phyloP scores from a whole-genome alignment of 2,113 vertebrate species.

The Dissostichus mawsoni region DNA sequence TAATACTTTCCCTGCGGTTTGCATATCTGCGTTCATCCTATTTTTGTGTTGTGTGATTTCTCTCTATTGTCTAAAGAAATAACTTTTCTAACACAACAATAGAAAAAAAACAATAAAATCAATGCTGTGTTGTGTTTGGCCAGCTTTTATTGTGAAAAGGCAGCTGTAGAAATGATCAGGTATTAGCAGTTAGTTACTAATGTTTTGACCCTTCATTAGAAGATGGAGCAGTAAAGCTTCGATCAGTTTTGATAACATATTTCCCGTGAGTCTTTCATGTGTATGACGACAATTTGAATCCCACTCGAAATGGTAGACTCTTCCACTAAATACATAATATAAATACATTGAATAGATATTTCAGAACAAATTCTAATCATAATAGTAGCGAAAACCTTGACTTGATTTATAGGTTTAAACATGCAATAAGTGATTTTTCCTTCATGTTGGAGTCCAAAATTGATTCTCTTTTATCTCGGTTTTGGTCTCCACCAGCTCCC shows the following conservation, averaged over 20 bases:
- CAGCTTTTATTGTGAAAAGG: not conserved
- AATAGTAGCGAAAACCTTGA: not conserved
- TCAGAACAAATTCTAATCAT: too few relatives aligned
- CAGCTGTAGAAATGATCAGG: not conserved
- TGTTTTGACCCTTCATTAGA: not conserved
- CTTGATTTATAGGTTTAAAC: not conserved
- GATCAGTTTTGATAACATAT: not conserved
- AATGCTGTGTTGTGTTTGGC: not conserved
- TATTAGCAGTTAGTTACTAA: not conserved
- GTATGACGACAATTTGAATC: not conserved
- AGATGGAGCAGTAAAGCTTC: not conserved
- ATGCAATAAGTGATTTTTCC: too few relatives aligned
- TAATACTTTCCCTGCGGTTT: not conserved
- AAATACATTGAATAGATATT: too few relatives aligned
- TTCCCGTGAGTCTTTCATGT: not conserved
- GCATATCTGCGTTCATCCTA: not conserved
- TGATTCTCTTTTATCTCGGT: not conserved
- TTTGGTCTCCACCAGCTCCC: not conserved
- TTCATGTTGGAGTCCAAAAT: too few relatives aligned
- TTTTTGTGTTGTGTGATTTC: not conserved
- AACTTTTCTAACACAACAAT: too few relatives aligned
- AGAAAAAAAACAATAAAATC: not conserved
- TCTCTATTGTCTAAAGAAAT: too few relatives aligned
- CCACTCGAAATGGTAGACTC: not conserved
- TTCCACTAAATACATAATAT: not conserved